Evolutionary conservation across 1,140 invertebrate genomes (phyloP).

Genomic region (Mya arenaria): DNA sequence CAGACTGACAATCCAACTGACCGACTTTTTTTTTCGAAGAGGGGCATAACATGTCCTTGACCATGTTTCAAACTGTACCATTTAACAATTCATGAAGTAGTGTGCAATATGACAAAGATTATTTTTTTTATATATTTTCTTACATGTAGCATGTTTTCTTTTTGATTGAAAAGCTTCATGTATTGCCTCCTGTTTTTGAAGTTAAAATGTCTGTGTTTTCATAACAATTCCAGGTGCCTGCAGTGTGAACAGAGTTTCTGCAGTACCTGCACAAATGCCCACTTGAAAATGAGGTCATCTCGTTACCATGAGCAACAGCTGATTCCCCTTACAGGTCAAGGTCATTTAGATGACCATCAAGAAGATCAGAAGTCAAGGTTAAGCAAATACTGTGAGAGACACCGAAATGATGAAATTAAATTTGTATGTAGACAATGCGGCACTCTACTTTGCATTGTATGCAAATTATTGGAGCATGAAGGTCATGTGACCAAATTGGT

Average conservation of each 20-base stretch:
- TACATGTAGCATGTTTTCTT: too few species aligned
- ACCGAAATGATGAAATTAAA: conserved; percentile 21
- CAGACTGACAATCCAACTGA: too few species aligned
- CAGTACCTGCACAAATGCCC: conserved; percentile 28
- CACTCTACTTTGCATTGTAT: conserved; percentile 14
- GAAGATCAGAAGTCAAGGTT: neutral
- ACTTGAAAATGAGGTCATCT: conserved; percentile 42
- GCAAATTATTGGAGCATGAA: conserved; percentile 34
- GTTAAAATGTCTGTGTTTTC: too few species aligned
- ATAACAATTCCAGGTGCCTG: too few species aligned
- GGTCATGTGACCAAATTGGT: conserved; percentile 33
- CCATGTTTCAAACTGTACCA: too few species aligned
- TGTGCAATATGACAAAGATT: too few species aligned
- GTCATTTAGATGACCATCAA: neutral
- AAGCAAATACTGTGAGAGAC: conserved; percentile 11
- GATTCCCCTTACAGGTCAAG: conserved; percentile 12
- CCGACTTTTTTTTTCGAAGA: too few species aligned
- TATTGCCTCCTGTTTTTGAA: too few species aligned
- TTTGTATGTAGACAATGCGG: conserved; percentile 28
- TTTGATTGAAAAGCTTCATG: too few species aligned
- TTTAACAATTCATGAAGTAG: too few species aligned
- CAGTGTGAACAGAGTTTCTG: conserved; percentile 40
- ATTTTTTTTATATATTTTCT: too few species aligned
- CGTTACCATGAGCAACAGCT: conserved; percentile 40
- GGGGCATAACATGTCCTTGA: too few species aligned